Percentiles rank a stretch among this genome's conserved stretches.
phyloP scores from a whole-genome alignment of 1,140 invertebrate genomes.

The Drosophila elegans region DNA sequence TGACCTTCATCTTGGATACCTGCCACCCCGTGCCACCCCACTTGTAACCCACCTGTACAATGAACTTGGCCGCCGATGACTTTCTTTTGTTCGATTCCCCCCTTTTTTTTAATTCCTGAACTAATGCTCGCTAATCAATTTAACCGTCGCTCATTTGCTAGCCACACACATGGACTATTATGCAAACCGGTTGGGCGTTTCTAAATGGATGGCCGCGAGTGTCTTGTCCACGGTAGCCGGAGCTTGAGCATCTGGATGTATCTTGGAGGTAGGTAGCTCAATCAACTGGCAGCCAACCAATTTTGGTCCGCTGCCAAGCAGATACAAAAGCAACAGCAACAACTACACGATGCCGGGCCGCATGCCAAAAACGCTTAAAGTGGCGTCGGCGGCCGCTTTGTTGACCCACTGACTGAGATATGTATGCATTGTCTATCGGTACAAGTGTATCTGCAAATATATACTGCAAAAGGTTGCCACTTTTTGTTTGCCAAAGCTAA shows the following conservation, averaged over 20 bases:
- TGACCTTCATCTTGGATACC: constrained; percentile 59
- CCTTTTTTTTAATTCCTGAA: constrained; percentile 19
- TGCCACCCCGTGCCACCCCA: background rate
- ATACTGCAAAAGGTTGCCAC: constrained; percentile 33
- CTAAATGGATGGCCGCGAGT: constrained; percentile 28
- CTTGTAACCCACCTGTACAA: constrained; percentile 42
- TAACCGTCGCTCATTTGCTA: constrained; percentile 46
- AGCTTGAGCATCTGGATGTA: constrained; percentile 33
- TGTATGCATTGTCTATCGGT: constrained; percentile 34
- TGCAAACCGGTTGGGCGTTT: constrained; percentile 19
- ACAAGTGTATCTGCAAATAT: constrained; percentile 34
- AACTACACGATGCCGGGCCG: constrained; percentile 40
- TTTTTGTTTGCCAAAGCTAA: constrained; percentile 46
- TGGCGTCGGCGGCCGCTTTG: constrained; percentile 61
- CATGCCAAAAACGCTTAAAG: constrained; percentile 77
- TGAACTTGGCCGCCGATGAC: constrained; percentile 70
- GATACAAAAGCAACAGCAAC: constrained; percentile 26
- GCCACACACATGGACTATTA: constrained; percentile 14
- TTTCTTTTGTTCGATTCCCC: constrained; percentile 39
- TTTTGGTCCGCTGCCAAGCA: constrained; percentile 73
- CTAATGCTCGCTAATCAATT: constrained; percentile 64
- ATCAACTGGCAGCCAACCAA: constrained; percentile 72
- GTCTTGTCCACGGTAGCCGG: constrained; percentile 41
- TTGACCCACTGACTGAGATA: constrained; percentile 82
- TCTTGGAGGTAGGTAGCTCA: constrained; percentile 55